A percentile compares a stretch with the other conserved stretches of the same genome.
phyloP scores from a whole-genome alignment of 2,888 invertebrate genomes.

The Apodemia mormo region DNA sequence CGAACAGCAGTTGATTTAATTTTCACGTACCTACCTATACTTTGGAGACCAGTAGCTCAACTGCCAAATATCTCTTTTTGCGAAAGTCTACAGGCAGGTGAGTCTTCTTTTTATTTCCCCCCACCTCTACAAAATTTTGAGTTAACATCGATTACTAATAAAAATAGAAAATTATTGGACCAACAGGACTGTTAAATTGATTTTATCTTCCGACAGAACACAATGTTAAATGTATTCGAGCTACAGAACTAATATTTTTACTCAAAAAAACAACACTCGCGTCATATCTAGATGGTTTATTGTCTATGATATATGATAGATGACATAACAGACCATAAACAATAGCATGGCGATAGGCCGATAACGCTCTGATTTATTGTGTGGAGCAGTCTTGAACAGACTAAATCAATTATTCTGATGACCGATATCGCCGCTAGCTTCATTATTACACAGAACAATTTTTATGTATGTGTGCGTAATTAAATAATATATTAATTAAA shows the following conservation, averaged over 20 bases:
- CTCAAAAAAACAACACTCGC: slow-evolving; percentile 2
- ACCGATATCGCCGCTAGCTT: background rate
- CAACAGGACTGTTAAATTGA: background rate
- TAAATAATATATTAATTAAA: background rate
- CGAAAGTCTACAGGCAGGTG: too few species aligned
- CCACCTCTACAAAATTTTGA: too few species aligned
- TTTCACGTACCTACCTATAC: too few species aligned
- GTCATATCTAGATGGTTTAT: slow-evolving; percentile 28
- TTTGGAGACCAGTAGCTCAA: too few species aligned
- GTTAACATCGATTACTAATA: too few species aligned
- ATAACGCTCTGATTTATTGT: slow-evolving; percentile 68
- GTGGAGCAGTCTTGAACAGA: slow-evolving; percentile 37
- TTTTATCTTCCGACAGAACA: background rate
- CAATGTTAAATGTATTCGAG: background rate
- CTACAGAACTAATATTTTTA: background rate
- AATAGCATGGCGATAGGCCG: slow-evolving; percentile 64
- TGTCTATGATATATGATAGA: slow-evolving; percentile 56
- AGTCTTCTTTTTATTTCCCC: too few species aligned
- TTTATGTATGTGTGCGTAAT: background rate
- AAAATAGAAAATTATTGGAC: background rate
- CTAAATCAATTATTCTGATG: slow-evolving; percentile 61
- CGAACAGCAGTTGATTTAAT: too few species aligned
- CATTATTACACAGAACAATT: background rate
- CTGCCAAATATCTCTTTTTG: too few species aligned
- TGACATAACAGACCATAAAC: slow-evolving; percentile 62